Percentiles rank a stretch among this genome's conserved stretches.
These are phyloP conservation scores for Sternotherus odoratus DNA, from an alignment of 2,797 vertebrate species.

Conservation along the genomic window DNA sequence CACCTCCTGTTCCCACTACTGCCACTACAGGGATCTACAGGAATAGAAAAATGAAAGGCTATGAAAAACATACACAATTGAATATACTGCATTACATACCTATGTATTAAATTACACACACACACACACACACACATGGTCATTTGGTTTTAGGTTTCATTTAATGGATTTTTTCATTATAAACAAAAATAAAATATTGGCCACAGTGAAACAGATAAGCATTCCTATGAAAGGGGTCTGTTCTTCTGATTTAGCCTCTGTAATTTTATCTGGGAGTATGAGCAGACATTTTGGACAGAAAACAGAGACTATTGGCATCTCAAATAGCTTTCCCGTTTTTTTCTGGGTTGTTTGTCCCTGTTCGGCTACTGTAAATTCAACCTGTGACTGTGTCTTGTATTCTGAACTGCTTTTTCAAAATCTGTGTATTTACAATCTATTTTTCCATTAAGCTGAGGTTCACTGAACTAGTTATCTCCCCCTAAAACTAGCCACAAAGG, in stretches of 20 bases:
- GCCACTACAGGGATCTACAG: conserved; percentile 83
- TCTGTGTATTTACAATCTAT: background rate
- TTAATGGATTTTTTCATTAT: background rate
- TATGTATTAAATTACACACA: background rate
- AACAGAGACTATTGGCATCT: background rate
- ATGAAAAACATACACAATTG: background rate
- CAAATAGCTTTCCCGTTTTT: background rate
- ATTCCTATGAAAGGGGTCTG: background rate
- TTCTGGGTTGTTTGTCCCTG: background rate
- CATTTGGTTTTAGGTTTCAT: background rate
- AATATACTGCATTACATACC: background rate
- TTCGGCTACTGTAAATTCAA: background rate
- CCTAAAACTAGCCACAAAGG: background rate
- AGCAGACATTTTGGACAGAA: background rate
- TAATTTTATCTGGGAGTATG: background rate
- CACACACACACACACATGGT: background rate
- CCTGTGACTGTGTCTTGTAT: background rate
- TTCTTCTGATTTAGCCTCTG: background rate
- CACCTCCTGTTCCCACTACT: conserved; percentile 84
- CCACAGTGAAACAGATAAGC: too few species aligned
- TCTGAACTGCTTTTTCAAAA: background rate
- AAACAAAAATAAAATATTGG: background rate
- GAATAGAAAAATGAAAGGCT: background rate
- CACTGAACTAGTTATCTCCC: background rate
- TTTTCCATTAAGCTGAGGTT: background rate